Conservation (phyloP, 2,113 vertebrate species). For the Poeciliopsis prolifica region DNA sequence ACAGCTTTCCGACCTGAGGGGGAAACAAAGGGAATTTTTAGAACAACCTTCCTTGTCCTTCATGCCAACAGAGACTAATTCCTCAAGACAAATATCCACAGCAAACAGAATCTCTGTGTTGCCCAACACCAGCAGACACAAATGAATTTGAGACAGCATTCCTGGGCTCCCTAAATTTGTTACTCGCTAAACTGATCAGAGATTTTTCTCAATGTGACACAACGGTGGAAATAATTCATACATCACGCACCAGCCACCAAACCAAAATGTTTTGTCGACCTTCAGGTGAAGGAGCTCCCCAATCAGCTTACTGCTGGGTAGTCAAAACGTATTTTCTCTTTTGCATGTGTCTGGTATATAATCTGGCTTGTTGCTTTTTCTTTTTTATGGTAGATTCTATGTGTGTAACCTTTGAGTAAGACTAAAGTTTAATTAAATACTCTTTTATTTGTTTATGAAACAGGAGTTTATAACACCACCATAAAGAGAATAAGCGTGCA, state of each 20-base stretch:
- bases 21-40: conserved; percentile 43
- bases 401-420: neutral
- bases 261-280: conserved; percentile 18
- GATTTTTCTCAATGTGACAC: conserved; percentile 60
- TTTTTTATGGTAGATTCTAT: neutral
- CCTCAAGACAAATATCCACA: conserved; percentile 62
- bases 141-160: conserved; percentile 55
- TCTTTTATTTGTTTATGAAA: neutral
- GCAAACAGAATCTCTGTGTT: conserved; percentile 40
- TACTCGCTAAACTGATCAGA: conserved; percentile 62
- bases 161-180: conserved; percentile 58
- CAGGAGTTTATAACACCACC: neutral
- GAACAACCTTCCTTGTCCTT: conserved; percentile 62
- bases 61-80: conserved; percentile 52
- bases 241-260: conserved; percentile 33
- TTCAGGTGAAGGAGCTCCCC: conserved; percentile 36
- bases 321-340: conserved; percentile 2
- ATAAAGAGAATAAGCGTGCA: neutral
- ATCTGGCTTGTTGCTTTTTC: neutral
- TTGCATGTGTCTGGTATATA: neutral
- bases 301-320: conserved; percentile 28
- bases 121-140: conserved; percentile 39
- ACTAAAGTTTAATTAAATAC: neutral
- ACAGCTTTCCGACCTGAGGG: neutral
- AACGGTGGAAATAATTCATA: conserved; percentile 44